Base-by-base conservation (phyloP, 2,797 vertebrate genomes). In the Morelia viridis region DNA sequence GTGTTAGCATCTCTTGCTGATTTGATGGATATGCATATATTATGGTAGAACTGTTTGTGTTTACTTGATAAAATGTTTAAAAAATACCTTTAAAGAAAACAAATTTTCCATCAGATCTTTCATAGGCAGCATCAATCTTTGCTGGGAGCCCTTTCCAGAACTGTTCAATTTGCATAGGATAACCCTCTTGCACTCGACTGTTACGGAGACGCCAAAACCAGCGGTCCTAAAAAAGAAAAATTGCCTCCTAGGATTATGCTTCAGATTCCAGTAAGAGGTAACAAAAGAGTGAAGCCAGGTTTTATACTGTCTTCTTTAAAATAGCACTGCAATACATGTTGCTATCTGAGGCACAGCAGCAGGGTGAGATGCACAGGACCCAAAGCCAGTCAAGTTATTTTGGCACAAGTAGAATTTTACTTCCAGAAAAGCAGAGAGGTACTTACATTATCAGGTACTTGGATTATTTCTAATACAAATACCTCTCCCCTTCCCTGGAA, bases 201-300 rank as follows among this genome's bases (percentile, higher is more conserved):
- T 99, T 99, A 93, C 99, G 98, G 96, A 99, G 98, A 68, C 99
- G 98, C 99, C 99, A 99, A 96, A 99, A 99, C 99, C 99, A 99
- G 24, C 98, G 99, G 94, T 99, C 99, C 98, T 98, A 90, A 22
- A 89, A 92, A 60, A 95, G 68, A 94, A 95, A 85, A 95, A 95
- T 61, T 1, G 0, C 35, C 0, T 71, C 90, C 71, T 96, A 90
- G 90, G 89, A 83, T 10, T 7, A 10, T 85, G 31, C 7, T 28
- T 57, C 3, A 28, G 65, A 56, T 61, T 87, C 22, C 56, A 53
- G 10, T 5, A 88, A 61, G 15, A 83, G 68, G 22, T 58, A 8
- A 26, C 35, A 53, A 65, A 41, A 50, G 1, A 61, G 61, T 5
- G 5, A 68, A 68, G 8, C 19, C 12, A n/a, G 87, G 4, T 46